These are phyloP conservation scores for Ametastegia equiseti DNA, from an alignment of 2,888 invertebrate genomes.

Conservation along the genomic window DNA sequence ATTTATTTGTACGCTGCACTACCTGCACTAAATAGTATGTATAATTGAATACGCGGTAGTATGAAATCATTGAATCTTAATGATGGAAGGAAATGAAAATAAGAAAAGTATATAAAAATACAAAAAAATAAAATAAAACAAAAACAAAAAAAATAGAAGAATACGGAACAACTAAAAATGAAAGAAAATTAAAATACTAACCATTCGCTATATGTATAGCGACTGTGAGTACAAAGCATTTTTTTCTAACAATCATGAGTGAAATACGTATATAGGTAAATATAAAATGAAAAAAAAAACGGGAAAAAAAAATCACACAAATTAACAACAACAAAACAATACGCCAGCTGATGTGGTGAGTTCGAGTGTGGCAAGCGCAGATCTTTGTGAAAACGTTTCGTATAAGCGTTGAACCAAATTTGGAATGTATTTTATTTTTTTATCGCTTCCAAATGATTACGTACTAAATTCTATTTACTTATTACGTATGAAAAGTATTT, in stretches of 20 bases:
- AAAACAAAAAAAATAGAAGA: slow-evolving; percentile 53
- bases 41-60: too few relatives aligned
- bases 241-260: slow-evolving; percentile 56
- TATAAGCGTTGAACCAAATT: slow-evolving; percentile 22
- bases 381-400: background rate
- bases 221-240: slow-evolving; percentile 72
- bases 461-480: slow-evolving; percentile 49
- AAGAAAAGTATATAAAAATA: slow-evolving; percentile 51
- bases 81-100: too few relatives aligned
- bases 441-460: slow-evolving; percentile 53
- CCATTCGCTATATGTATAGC: slow-evolving; percentile 61
- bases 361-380: background rate
- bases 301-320: background rate
- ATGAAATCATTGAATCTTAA: too few relatives aligned
- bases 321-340: background rate
- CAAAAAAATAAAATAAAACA: slow-evolving; percentile 49
- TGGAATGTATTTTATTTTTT: slow-evolving; percentile 49
- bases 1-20: slow-evolving; percentile 68
- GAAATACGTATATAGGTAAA: slow-evolving; percentile 44
- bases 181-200: slow-evolving; percentile 58
- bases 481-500: slow-evolving; percentile 45
- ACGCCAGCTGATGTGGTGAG: background rate
- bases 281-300: background rate
- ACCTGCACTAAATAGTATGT: slow-evolving; percentile 57
- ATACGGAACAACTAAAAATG: slow-evolving; percentile 41